Evolutionary conservation across 2,113 vertebrate genomes (phyloP).

Genomic region (Lontra canadensis): DNA sequence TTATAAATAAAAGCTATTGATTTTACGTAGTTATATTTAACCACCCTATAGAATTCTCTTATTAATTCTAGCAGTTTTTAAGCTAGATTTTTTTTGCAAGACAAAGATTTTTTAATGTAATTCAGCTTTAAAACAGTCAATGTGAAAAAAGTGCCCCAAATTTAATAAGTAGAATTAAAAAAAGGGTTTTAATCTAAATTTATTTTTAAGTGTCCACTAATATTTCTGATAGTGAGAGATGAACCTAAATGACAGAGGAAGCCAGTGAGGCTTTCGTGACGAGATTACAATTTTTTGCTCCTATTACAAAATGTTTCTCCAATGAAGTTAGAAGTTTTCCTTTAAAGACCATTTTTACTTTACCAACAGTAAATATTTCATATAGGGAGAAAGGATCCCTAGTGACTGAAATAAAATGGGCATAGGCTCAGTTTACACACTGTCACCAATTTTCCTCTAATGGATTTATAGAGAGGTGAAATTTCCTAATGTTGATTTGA

Average conservation of each 20-base stretch:
- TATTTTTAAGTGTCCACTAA: background rate
- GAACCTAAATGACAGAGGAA: background rate
- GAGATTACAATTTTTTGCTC: background rate
- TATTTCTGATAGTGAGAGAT: constrained; percentile 13
- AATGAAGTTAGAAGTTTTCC: background rate
- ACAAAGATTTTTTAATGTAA: background rate
- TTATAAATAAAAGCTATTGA: constrained; percentile 21
- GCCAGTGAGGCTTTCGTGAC: background rate
- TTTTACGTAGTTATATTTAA: background rate
- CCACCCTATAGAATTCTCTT: background rate
- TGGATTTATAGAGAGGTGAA: background rate
- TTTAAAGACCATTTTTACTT: constrained; percentile 3
- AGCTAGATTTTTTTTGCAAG: background rate
- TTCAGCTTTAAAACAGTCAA: background rate
- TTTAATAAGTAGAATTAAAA: background rate
- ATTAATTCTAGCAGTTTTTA: constrained; percentile 12
- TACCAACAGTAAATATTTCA: background rate
- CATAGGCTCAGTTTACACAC: background rate
- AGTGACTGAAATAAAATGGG: background rate
- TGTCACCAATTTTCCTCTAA: background rate
- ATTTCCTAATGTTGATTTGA: background rate
- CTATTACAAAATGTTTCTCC: background rate
- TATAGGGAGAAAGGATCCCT: background rate
- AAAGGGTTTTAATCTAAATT: background rate
- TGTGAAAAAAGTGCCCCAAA: background rate